phyloP scores from a whole-genome alignment of 2,888 invertebrate species.

The Dichetophora obliterata region DNA sequence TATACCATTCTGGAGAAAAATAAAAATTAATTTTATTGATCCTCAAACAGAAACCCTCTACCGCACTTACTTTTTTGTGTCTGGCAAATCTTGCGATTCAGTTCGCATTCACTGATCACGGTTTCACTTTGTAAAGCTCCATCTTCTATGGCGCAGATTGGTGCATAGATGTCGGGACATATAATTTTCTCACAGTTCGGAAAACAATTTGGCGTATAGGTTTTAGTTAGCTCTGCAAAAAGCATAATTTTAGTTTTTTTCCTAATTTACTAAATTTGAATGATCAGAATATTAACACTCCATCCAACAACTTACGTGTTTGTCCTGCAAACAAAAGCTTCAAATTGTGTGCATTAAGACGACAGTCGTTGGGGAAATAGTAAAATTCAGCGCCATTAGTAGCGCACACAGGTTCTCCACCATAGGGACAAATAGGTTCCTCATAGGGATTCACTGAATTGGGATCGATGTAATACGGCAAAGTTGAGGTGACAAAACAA shows the following conservation, averaged over 20 bases:
- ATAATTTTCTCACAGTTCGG: slow-evolving; percentile 18
- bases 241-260: not conserved
- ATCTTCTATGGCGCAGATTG: slow-evolving; percentile 43
- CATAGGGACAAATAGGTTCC: slow-evolving; percentile 36
- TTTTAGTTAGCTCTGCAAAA: not conserved
- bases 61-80: slow-evolving; percentile 43
- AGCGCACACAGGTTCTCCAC: slow-evolving; percentile 46
- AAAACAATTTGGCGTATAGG: not conserved
- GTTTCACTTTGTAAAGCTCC: slow-evolving; percentile 33
- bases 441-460: not conserved
- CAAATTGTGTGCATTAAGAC: slow-evolving; percentile 46
- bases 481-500: not conserved
- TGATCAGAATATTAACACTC: not conserved
- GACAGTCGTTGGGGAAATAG: slow-evolving; percentile 48
- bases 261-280: not conserved
- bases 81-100: slow-evolving; percentile 35
- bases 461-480: not conserved
- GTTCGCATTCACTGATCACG: slow-evolving; percentile 22
- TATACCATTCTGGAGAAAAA: slow-evolving; percentile 37
- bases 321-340: slow-evolving; percentile 36
- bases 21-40: not conserved
- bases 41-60: no score
- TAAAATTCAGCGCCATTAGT: slow-evolving; percentile 42
- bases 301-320: slow-evolving; percentile 39
- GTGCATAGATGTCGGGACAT: slow-evolving; percentile 36